Percentiles rank a stretch among this genome's conserved stretches.
Conservation (phyloP, 2,888 invertebrate genomes). For the Antheraea assamensis region DNA sequence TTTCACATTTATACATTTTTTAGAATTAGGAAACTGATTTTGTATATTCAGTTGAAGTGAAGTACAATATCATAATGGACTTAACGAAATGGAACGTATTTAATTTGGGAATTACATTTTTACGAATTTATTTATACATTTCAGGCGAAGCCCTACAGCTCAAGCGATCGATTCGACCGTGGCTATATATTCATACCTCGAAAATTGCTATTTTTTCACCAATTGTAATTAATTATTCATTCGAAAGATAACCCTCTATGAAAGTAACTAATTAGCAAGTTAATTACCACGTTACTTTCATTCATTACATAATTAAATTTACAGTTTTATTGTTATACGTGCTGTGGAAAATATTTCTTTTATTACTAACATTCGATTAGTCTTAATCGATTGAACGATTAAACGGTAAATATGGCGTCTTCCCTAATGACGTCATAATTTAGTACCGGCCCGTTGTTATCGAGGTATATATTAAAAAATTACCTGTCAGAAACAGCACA, state of each 20-base stretch:
- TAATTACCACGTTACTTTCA: too few relatives aligned
- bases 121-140: background rate
- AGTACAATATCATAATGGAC: background rate
- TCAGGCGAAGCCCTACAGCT: background rate
- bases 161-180: background rate
- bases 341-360: too few relatives aligned
- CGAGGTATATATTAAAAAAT: background rate
- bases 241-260: background rate
- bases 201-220: background rate
- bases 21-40: background rate
- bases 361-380: too few relatives aligned
- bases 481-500: background rate
- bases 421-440: too few relatives aligned
- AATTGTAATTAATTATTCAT: background rate
- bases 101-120: background rate
- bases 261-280: too few relatives aligned
- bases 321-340: too few relatives aligned
- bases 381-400: too few relatives aligned
- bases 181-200: background rate
- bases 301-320: too few relatives aligned
- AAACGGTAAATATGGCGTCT: too few relatives aligned
- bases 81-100: background rate
- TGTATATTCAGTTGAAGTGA: background rate
- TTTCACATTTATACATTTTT: too few relatives aligned
- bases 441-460: too few relatives aligned